Conservation (phyloP, 2,113 vertebrate genomes). For the Malurus cyaneus region DNA sequence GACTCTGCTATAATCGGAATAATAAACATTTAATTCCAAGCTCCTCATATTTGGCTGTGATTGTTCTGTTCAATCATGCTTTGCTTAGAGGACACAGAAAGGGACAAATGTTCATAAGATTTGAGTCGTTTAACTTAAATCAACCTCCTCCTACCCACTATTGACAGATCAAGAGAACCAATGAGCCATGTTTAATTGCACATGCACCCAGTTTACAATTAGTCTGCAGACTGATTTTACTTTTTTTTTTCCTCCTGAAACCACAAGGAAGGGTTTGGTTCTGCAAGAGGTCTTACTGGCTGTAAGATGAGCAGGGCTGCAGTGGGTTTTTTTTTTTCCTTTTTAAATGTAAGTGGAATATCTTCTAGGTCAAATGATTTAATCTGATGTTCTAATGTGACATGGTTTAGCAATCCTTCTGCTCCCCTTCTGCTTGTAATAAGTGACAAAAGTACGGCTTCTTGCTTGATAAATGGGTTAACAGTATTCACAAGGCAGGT, state of each 20-base stretch:
- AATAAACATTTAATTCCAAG: background rate
- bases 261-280: slow-evolving; percentile 15
- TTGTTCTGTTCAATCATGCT: slow-evolving; percentile 25
- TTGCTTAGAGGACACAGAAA: slow-evolving; percentile 26
- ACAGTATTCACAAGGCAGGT: slow-evolving; percentile 56
- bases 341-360: slow-evolving; percentile 40
- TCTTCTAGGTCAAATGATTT: slow-evolving; percentile 67
- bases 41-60: background rate
- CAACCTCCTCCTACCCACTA: slow-evolving; percentile 64
- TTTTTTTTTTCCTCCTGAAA: background rate
- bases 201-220: slow-evolving; percentile 41
- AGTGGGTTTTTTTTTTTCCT: background rate
- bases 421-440: slow-evolving; percentile 45
- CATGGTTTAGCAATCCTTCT: slow-evolving; percentile 51
- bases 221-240: background rate
- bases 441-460: slow-evolving; percentile 43
- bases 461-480: slow-evolving; percentile 58
- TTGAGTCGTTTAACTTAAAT: slow-evolving; percentile 59
- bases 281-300: slow-evolving; percentile 25
- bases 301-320: background rate
- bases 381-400: slow-evolving; percentile 56
- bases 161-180: slow-evolving; percentile 57
- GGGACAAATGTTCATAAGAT: slow-evolving; percentile 21
- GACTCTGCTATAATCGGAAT: background rate
- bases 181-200: slow-evolving; percentile 65